Evolutionary conservation across 2,888 invertebrate species (phyloP).

Genomic region (Amphipyra berbera): DNA sequence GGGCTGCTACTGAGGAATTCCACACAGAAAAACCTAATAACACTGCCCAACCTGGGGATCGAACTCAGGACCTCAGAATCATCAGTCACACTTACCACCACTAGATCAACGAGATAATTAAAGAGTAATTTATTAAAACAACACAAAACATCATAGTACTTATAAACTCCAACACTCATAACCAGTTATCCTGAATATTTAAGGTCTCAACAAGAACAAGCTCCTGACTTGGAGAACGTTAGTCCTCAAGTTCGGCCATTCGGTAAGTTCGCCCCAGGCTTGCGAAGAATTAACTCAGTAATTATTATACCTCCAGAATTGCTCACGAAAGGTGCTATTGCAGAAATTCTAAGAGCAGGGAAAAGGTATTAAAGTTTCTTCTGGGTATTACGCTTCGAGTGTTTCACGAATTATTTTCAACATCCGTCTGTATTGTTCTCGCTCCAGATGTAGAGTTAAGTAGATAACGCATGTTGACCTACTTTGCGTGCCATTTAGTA

Average conservation of each 20-base stretch:
- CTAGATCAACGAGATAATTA: no score
- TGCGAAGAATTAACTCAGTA: constrained; percentile 68
- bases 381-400: constrained; percentile 21
- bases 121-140: no score
- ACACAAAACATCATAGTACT: no score
- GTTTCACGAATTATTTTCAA: constrained; percentile 42
- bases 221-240: constrained; percentile 52
- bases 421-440: constrained; percentile 19
- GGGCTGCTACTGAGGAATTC: no score
- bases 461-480: no score
- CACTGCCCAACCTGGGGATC: no score
- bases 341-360: constrained; percentile 43
- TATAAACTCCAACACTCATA: neutral
- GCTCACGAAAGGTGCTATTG: constrained; percentile 48
- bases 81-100: no score
- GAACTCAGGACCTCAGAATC: no score
- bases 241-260: constrained; percentile 62
- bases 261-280: constrained; percentile 58
- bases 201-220: constrained; percentile 15
- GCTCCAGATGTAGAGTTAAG: no score
- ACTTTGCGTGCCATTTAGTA: no score
- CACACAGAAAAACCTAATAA: no score
- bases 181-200: neutral
- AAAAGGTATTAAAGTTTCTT: constrained; percentile 34
- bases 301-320: constrained; percentile 65